Percentiles rank a stretch among this genome's conserved stretches.
These are phyloP conservation scores for Sciurus carolinensis DNA, from an alignment of 2,797 vertebrate genomes.

Conservation along the genomic window DNA sequence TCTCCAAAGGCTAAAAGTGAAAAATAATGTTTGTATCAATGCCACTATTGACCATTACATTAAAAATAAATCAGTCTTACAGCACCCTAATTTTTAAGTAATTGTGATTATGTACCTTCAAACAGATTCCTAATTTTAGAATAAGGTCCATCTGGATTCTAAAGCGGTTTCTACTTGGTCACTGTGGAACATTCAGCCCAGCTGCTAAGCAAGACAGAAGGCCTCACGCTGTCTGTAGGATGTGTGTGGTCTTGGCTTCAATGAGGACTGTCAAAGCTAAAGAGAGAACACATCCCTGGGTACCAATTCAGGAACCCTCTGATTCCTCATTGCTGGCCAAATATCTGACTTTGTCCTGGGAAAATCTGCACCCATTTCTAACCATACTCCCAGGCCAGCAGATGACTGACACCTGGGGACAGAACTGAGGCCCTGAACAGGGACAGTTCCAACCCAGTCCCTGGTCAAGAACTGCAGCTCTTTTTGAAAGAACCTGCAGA, in stretches of 20 bases:
- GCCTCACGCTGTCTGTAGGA: background rate
- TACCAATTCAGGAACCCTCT: background rate
- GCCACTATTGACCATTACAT: conserved; percentile 8
- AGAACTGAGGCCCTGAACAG: background rate
- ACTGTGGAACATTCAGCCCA: background rate
- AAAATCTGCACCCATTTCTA: background rate
- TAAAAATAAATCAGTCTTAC: background rate
- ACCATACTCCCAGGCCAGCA: background rate
- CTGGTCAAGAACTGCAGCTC: background rate
- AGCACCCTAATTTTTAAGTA: background rate
- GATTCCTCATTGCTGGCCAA: background rate
- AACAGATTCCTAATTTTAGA: background rate
- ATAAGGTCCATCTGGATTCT: background rate
- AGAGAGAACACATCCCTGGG: background rate
- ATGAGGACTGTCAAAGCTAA: accelerated
- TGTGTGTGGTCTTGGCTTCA: accelerated
- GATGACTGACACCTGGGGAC: no score
- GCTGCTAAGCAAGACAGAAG: no score
- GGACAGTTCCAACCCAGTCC: background rate
- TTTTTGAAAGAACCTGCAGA: background rate
- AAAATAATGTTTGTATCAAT: background rate
- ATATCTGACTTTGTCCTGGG: no score
- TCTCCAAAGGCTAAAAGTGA: conserved; percentile 94
- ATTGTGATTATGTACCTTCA: conserved; percentile 24
- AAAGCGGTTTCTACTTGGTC: background rate